phyloP scores from a whole-genome alignment of 2,888 invertebrate genomes.

The Microdon myrmicae region DNA sequence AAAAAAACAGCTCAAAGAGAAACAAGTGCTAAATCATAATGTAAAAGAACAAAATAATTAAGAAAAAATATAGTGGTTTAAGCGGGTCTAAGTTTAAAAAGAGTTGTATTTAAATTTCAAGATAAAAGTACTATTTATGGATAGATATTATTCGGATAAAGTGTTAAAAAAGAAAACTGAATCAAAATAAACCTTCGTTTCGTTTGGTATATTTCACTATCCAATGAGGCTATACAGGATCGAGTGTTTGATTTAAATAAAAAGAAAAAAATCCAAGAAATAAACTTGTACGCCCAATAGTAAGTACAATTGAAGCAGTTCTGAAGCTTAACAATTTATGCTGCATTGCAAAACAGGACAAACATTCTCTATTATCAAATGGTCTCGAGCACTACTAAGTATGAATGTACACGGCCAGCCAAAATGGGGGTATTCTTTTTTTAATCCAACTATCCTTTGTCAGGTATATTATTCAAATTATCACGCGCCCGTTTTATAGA shows the following conservation, averaged over 20 bases:
- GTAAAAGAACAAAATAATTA: conserved; percentile 13
- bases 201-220: conserved; percentile 20
- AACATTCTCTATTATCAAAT: too few relatives aligned
- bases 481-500: too few relatives aligned
- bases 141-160: too few relatives aligned
- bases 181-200: conserved; percentile 46
- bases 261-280: too few relatives aligned
- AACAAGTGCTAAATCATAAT: too few relatives aligned
- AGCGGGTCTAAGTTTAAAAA: conserved; percentile 9
- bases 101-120: conserved; percentile 19
- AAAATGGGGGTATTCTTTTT: too few relatives aligned
- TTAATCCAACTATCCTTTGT: too few relatives aligned
- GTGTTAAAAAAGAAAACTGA: conserved; percentile 8
- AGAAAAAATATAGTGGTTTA: conserved; percentile 28
- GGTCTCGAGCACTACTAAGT: too few relatives aligned
- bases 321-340: conserved; percentile 46
- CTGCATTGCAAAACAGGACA: conserved; percentile 29
- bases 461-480: too few relatives aligned
- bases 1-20: conserved; percentile 36
- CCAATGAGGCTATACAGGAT: conserved; percentile 52
- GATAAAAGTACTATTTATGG: conserved; percentile 6
- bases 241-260: too few relatives aligned
- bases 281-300: too few relatives aligned
- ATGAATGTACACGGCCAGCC: too few relatives aligned
- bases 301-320: conserved; percentile 34